Evolutionary conservation across 2,797 vertebrate genomes (phyloP).

Genomic region (Luscinia luscinia): DNA sequence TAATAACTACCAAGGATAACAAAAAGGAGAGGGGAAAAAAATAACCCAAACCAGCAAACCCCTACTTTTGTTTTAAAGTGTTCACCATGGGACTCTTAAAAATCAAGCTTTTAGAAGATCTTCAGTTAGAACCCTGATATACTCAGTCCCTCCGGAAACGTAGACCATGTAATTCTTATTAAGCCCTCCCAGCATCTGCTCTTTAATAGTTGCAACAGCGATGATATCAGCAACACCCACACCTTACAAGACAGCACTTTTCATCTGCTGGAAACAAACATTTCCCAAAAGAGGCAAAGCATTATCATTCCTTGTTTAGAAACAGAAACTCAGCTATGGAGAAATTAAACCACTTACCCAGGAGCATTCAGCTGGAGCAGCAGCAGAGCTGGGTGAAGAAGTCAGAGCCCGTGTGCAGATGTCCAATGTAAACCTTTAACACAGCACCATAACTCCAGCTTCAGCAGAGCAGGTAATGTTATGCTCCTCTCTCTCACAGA

Average conservation of each 20-base stretch:
- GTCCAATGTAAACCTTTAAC: not conserved
- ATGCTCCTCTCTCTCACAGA: not conserved
- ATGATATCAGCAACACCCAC: not conserved
- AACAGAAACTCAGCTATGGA: not conserved
- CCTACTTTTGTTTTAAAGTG: not conserved
- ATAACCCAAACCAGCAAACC: rapidly evolving
- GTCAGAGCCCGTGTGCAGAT: not conserved
- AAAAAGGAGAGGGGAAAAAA: not conserved
- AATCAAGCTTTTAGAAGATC: not conserved
- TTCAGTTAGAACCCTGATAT: not conserved
- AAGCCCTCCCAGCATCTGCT: not conserved
- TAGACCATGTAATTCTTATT: not conserved
- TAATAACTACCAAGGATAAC: not conserved
- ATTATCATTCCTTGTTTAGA: not conserved
- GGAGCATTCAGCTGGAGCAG: not conserved
- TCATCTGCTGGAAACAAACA: not conserved
- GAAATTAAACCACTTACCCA: not conserved
- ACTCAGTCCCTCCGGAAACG: not conserved
- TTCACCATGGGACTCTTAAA: not conserved
- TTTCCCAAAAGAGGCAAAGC: not conserved
- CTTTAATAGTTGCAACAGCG: rapidly evolving
- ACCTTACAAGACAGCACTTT: not conserved
- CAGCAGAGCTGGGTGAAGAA: not conserved
- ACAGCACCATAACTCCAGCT: rapidly evolving
- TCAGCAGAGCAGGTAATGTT: not conserved